Evolutionary conservation across 2,113 vertebrate species (phyloP), one percentile per base, ranked within the genome.

Genomic region (Prochilodus magdalenae): DNA sequence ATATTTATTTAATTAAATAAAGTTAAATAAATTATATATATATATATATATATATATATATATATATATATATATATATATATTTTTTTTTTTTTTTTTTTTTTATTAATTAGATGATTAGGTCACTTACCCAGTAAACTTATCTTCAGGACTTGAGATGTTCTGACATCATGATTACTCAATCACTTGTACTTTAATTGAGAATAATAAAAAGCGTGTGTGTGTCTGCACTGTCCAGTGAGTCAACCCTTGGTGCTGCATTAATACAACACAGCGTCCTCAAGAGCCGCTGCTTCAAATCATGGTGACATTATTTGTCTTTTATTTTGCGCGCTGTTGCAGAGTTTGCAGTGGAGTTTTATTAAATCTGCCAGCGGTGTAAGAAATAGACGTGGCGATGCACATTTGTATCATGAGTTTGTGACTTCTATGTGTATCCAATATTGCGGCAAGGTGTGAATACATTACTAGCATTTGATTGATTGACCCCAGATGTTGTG

Each of bases 401-500:
- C 26, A 26, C 27, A 22, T 26, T 40, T 14, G 24, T 57, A n/a
- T 51, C 1, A 20, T 70, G n/a, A 36, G 40, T 15, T 16, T 55
- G 24, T 40, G 60, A 67, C 24, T 63, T 22, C 30, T 67, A 20
- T 55, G 29, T 66, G 33, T 16, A 81, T 73, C 71, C 59, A 30
- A 49, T 75, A 75, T 75, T 51, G 40, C 51, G 36, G 29, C 22
- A 67, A 67, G 24, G 73, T 47, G 80, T 30, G 80, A 82, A 75
- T 82, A 82, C 67, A 75, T 59, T 69, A 69, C 73, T 57, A 12
- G 40, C 24, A 20, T 62, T 55, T 51, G 47, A 66, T 55, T 62
- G 79, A 81, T 81, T 66, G 71, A 73, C 62, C 59, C 79, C 79
- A 81, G 79, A 75, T 82, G 73, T 24, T 75, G 27, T 63, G 55